Conservation (phyloP, 2,113 vertebrate species). For the Periophthalmus modestus region DNA sequence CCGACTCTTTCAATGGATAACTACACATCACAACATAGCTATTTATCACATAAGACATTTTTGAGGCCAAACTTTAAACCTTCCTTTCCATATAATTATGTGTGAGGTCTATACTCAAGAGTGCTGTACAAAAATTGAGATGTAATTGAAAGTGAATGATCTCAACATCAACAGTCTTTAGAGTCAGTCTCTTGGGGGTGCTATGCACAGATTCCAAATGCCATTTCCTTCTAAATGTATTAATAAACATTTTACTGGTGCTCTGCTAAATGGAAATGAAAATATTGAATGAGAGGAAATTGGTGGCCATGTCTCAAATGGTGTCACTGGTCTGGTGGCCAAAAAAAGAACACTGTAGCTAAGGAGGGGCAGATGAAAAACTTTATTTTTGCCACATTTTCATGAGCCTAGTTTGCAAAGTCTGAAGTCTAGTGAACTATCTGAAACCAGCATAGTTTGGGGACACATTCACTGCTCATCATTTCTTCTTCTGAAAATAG, state of each 20-base stretch:
- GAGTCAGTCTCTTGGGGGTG: slow-evolving; percentile 24
- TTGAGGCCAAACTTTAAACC: slow-evolving; percentile 21
- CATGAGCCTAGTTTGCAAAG: neutral
- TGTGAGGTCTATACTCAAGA: slow-evolving; percentile 23
- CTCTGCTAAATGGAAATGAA: slow-evolving; percentile 34
- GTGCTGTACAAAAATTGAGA: neutral
- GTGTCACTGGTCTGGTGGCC: slow-evolving; percentile 53
- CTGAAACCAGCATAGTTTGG: neutral
- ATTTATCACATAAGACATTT: slow-evolving; percentile 4
- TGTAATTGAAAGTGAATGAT: slow-evolving; percentile 31
- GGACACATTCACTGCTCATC: neutral
- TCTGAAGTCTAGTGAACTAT: neutral
- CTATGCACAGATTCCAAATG: slow-evolving; percentile 34
- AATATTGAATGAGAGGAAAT: slow-evolving; percentile 48
- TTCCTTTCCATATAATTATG: slow-evolving; percentile 20
- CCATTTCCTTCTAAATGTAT: slow-evolving; percentile 37
- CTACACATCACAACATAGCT: slow-evolving; percentile 45
- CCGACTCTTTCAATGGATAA: slow-evolving; percentile 37
- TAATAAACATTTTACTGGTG: slow-evolving; percentile 34
- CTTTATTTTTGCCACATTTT: neutral
- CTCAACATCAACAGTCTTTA: slow-evolving; percentile 32
- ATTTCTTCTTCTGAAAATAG: neutral
- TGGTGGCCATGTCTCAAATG: slow-evolving; percentile 46
- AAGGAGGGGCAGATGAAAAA: slow-evolving; percentile 29
- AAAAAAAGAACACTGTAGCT: slow-evolving; percentile 57